Evolutionary conservation across 2,797 vertebrate genomes (phyloP).

Genomic region (Cuculus canorus): DNA sequence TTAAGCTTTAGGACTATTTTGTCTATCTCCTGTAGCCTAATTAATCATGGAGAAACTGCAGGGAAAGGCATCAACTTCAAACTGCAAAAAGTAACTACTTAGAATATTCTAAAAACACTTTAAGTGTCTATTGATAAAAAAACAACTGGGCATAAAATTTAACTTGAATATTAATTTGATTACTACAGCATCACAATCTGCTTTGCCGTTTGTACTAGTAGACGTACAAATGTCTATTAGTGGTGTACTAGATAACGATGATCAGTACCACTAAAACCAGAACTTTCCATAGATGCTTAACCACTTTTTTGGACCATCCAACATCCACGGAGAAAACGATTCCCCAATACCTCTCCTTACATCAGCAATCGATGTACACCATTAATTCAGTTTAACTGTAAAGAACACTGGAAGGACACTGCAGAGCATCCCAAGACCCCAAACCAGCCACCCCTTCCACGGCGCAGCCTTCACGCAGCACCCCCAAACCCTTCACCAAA

Average conservation of each 20-base stretch:
- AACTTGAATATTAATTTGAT: not conserved
- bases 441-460: not conserved
- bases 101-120: not conserved
- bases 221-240: too few relatives aligned
- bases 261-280: not conserved
- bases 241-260: too few relatives aligned
- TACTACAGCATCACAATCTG: not conserved
- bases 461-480: too few relatives aligned
- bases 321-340: fast-evolving
- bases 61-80: not conserved
- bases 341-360: fast-evolving
- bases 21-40: not conserved
- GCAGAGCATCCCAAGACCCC: not conserved
- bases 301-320: not conserved
- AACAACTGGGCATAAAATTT: not conserved
- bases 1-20: not conserved
- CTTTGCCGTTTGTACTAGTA: not conserved
- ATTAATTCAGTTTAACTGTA: fast-evolving
- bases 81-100: not conserved
- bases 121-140: not conserved
- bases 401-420: too few relatives aligned
- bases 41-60: not conserved
- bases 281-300: not conserved
- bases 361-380: fast-evolving
- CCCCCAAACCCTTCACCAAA: not conserved